Evolutionary conservation across 1,140 invertebrate species (phyloP).

Genomic region (Bombus difficillimus): DNA sequence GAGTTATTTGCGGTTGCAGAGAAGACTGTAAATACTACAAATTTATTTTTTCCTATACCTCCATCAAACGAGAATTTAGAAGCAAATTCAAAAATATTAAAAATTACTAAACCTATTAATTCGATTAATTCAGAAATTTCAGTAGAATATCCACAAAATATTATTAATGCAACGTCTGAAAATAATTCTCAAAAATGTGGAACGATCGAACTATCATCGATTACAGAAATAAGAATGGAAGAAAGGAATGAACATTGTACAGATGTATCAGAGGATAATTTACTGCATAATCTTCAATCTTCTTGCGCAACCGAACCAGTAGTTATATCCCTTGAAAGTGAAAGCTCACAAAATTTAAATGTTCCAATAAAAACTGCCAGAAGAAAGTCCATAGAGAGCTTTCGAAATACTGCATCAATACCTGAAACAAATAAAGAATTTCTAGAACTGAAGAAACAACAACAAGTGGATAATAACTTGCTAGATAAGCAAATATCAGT

Average conservation of each 20-base stretch:
- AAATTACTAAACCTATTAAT: neutral
- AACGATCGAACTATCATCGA: neutral
- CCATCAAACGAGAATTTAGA: neutral
- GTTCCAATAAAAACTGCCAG: slow-evolving; percentile 28
- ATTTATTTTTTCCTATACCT: neutral
- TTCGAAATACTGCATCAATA: neutral
- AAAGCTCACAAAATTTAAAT: neutral
- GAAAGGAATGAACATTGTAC: neutral
- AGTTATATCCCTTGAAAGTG: neutral
- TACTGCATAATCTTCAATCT: neutral
- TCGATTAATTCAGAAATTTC: neutral
- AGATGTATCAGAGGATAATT: neutral
- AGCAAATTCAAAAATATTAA: neutral
- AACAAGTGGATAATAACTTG: neutral
- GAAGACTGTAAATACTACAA: too few relatives aligned
- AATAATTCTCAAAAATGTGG: neutral
- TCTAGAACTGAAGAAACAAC: neutral
- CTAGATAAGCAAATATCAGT: neutral
- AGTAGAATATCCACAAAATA: too few relatives aligned
- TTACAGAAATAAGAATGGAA: neutral
- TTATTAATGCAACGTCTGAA: neutral
- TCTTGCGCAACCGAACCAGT: too few relatives aligned
- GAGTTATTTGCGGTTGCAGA: neutral
- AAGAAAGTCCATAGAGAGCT: neutral
- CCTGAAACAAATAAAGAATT: neutral